A percentile compares a stretch with the other conserved stretches of the same genome.
These are phyloP conservation scores for silkworm (Bombyx mori) DNA, from an alignment of 1,140 invertebrate genomes.

Conservation along the genomic window ASM3026992v2 NC_085132.1:4181501-4182000, in stretches of 20 bases:
- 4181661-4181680: too few relatives aligned
- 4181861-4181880: constrained; percentile 4
- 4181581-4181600: constrained; percentile 67
- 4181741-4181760: too few relatives aligned
- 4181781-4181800: too few relatives aligned
- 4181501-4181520: constrained; percentile 40
- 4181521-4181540: constrained; percentile 54
- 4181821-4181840: constrained; percentile 8
- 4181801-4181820: neutral
- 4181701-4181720: too few relatives aligned
- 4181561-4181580: constrained; percentile 61
- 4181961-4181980: constrained; percentile 46
- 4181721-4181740: too few relatives aligned
- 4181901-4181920: constrained; percentile 47
- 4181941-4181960: constrained; percentile 41
- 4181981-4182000: constrained; percentile 60
- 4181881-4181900: constrained; percentile 36
- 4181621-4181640: constrained; percentile 3
- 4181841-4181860: neutral
- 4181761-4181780: too few relatives aligned
- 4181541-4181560: constrained; percentile 54
- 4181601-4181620: constrained; percentile 26
- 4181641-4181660: too few relatives aligned
- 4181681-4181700: too few relatives aligned
- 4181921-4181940: constrained; percentile 56